Percentiles rank a stretch among this genome's conserved stretches.
Evolutionary conservation across 2,888 invertebrate genomes (phyloP).

Genomic region (Clepsis dumicolana): DNA sequence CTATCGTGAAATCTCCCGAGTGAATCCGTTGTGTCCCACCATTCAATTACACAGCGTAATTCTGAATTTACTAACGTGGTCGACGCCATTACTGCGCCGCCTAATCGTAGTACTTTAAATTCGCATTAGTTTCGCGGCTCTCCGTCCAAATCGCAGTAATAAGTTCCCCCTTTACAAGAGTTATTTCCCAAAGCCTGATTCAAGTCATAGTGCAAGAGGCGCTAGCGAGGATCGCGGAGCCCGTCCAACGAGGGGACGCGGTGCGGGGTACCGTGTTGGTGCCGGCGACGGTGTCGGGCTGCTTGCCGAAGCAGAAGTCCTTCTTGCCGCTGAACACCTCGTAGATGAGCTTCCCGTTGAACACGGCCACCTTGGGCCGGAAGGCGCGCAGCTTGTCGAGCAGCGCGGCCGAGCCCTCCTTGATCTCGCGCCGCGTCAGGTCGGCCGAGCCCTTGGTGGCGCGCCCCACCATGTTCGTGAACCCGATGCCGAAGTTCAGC

Average conservation of each 20-base stretch:
- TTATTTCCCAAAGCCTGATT: no score
- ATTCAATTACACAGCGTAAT: constrained; percentile 1
- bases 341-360: constrained; percentile 99
- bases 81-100: not conserved
- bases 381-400: constrained; percentile 96
- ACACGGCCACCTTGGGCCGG: constrained; percentile 97
- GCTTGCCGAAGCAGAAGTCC: constrained; percentile 98
- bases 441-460: constrained; percentile 98
- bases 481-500: constrained; percentile 97
- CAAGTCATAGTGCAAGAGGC: no score
- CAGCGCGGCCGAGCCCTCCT: constrained; percentile 95
- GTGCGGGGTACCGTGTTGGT: constrained; percentile 92
- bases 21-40: not conserved
- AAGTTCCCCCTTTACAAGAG: no score
- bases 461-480: constrained; percentile 98
- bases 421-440: constrained; percentile 96
- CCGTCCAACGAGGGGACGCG: no score
- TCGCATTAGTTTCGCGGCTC: not conserved
- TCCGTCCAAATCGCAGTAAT: no score
- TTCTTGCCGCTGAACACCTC: constrained; percentile 99
- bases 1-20: not conserved
- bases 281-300: constrained; percentile 96
- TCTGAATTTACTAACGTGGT: not conserved
- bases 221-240: no score
- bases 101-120: not conserved